Evolutionary conservation across 2,113 vertebrate genomes (phyloP), one percentile per base, ranked within the genome.

Genomic region (Rhegmatorhina hoffmannsi): DNA sequence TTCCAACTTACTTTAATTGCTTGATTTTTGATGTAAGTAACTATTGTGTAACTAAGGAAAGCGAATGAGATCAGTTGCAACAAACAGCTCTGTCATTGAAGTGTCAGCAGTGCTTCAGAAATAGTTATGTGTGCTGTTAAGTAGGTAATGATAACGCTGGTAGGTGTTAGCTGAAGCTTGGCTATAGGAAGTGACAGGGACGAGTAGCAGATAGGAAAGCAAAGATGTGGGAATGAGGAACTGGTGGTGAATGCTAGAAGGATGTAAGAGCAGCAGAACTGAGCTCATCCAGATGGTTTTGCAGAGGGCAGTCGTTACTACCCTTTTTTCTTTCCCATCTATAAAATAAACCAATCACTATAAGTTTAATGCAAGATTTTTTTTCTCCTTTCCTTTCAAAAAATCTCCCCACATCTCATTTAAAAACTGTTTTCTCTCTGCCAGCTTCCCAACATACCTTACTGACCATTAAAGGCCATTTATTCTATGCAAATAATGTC

Each of bases 401-500:
- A 77, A 58, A 34, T 1, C 0, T 0, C 3, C 36, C 0, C 4
- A 9, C 19, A 52, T 82, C 9, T 77, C 4, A 58, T 83, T 85
- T 74, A 23, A 74, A 79, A 94, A 17, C 7, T 49, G 2, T 34
- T 76, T 16, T 19, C 2, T 79, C 16, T 66, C 6, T 12, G 12
- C 1, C 18, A 73, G 24, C 36, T 76, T 82, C 53, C 28, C 23
- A 68, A 26, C 24, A 7, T 64, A 50, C 4, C 50, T 53, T 38
- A 25, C 1, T 74, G 18, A 28, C 76, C 8, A 29, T 73, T 82
- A 76, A 55, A 78, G 40, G 14, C 16, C 5, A 3, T 55, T 92
- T 50, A 4, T 87, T 87, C 43, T 81, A 8, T 55, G 6, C 67
- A 69, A 92, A 63, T 96, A 43, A 89, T 3, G 23, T 90, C 82